Evolutionary conservation across 2,113 vertebrate genomes (phyloP).

Genomic region (Pollachius pollachius): DNA sequence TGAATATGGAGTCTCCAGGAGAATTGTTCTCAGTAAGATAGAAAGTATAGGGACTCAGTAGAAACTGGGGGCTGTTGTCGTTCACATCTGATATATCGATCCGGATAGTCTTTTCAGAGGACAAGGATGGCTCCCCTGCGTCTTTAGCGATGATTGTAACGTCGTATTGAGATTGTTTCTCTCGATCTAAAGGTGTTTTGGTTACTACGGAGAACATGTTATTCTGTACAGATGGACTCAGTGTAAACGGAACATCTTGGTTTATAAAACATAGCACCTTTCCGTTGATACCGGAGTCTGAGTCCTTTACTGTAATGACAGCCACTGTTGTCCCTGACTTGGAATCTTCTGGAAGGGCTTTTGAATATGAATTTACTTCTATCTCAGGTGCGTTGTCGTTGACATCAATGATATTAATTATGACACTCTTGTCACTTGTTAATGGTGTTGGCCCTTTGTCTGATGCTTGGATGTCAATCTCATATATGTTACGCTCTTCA

Average conservation of each 20-base stretch:
- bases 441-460: conserved; percentile 39
- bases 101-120: conserved; percentile 14
- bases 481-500: conserved; percentile 46
- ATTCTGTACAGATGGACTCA: conserved; percentile 43
- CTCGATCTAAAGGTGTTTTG: conserved; percentile 34
- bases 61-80: conserved; percentile 41
- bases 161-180: conserved; percentile 18
- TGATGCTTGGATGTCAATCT: conserved; percentile 58
- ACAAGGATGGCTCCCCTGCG: conserved; percentile 11
- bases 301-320: conserved; percentile 42
- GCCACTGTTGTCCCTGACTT: conserved; percentile 40
- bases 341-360: conserved; percentile 33
- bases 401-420: conserved; percentile 47
- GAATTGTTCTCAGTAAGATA: conserved; percentile 32
- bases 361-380: conserved; percentile 53
- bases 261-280: conserved; percentile 64
- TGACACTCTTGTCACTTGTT: conserved; percentile 34
- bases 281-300: conserved; percentile 48
- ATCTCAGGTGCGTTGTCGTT: conserved; percentile 61
- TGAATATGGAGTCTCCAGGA: conserved; percentile 20
- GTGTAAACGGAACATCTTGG: conserved; percentile 35
- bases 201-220: conserved; percentile 53
- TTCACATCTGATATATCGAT: conserved; percentile 39
- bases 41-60: conserved; percentile 8
- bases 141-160: conserved; percentile 30